Conservation (phyloP, 2,797 vertebrate species). For the Macropus fuliginosus region DNA sequence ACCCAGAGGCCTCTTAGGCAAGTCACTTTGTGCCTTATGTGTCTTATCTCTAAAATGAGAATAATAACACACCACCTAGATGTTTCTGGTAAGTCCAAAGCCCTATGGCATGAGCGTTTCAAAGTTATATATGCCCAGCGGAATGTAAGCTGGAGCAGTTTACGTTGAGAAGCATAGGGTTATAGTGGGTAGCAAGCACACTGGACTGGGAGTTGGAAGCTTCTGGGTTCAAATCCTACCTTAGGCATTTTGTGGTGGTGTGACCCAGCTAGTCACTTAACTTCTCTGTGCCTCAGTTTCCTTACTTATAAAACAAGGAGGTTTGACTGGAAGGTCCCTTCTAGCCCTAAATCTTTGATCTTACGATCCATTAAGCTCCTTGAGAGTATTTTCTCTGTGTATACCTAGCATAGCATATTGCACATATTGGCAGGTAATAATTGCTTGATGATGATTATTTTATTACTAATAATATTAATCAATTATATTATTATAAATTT, state of each 20-base stretch:
- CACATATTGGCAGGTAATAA: background rate
- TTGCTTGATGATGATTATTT: background rate
- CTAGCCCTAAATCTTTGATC: background rate
- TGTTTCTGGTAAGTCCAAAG: background rate
- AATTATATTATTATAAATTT: background rate
- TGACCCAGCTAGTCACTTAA: background rate
- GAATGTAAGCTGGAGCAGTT: background rate
- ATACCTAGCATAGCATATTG: background rate
- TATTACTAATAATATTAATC: background rate
- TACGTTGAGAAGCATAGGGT: background rate
- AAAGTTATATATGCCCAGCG: background rate
- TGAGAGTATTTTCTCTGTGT: background rate
- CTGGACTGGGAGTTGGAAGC: background rate
- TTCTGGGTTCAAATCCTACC: background rate
- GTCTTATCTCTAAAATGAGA: background rate
- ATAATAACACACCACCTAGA: background rate
- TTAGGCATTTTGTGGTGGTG: background rate
- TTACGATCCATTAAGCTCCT: background rate
- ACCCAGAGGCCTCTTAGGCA: background rate
- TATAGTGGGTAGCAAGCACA: background rate
- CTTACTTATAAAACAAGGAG: background rate
- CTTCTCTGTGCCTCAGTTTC: background rate
- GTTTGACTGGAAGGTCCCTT: background rate
- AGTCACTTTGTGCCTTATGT: background rate
- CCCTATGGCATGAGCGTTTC: background rate